A percentile compares a stretch with the other conserved stretches of the same genome.
phyloP scores from a whole-genome alignment of 2,113 vertebrate genomes.

The Pituophis catenifer region DNA sequence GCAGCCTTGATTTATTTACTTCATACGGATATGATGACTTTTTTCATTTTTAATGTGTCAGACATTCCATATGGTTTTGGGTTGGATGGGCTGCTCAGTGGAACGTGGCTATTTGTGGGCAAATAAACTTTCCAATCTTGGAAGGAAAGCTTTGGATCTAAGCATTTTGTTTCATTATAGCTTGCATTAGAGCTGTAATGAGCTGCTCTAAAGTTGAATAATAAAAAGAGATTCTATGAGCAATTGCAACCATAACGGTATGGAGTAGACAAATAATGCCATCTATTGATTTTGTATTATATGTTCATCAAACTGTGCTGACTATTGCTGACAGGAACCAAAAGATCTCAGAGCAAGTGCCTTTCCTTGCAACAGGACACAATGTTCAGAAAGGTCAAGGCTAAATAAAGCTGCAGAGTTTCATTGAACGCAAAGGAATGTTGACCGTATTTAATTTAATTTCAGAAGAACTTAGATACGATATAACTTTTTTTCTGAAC shows the following conservation, averaged over 20 bases:
- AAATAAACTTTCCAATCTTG: neutral
- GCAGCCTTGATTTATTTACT: neutral
- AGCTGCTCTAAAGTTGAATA: neutral
- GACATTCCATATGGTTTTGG: neutral
- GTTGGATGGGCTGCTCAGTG: neutral
- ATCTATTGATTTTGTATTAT: neutral
- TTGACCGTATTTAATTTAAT: neutral
- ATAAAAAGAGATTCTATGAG: neutral
- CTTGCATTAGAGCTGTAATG: neutral
- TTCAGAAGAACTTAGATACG: neutral
- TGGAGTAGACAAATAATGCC: neutral
- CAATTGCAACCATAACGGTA: neutral
- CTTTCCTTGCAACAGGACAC: neutral
- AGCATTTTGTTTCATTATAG: neutral
- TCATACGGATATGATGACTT: neutral
- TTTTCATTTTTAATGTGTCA: neutral
- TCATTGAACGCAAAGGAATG: neutral
- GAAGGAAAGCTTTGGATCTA: neutral
- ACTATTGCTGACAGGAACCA: neutral
- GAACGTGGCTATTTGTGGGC: neutral
- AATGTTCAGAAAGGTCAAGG: neutral
- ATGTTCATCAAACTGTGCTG: neutral
- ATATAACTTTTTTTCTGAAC: neutral
- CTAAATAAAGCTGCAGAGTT: neutral
- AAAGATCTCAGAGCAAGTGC: neutral